A percentile compares a stretch with the other conserved stretches of the same genome.
Conservation (phyloP, 1,140 invertebrate species). For the Drepana arcuata region DNA sequence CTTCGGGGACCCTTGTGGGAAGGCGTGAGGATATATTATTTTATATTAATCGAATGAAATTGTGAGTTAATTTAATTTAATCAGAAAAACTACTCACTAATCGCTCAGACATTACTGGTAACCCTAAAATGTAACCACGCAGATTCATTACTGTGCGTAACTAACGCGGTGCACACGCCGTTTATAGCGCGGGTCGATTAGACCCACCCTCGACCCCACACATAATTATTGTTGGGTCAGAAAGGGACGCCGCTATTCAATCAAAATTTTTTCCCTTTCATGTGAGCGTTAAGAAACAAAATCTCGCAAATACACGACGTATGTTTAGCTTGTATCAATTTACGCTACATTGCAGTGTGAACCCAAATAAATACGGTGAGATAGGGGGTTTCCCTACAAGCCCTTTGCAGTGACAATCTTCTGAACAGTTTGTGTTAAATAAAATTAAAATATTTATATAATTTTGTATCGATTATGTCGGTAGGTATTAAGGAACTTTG, state of each 20-base stretch:
- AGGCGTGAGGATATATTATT: too few relatives aligned
- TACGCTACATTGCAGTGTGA: conserved; percentile 39
- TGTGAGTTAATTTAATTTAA: too few relatives aligned
- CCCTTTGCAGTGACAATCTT: too few relatives aligned
- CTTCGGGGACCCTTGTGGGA: too few relatives aligned
- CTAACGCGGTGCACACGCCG: conserved; percentile 48
- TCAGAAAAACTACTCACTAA: conserved; percentile 47
- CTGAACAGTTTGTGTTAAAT: too few relatives aligned
- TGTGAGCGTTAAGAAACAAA: conserved; percentile 12
- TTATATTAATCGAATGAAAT: too few relatives aligned
- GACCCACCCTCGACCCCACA: conserved; percentile 26
- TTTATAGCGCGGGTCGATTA: conserved; percentile 45
- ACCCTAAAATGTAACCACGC: conserved; percentile 43
- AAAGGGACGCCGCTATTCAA: conserved; percentile 11
- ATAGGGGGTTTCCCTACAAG: too few relatives aligned
- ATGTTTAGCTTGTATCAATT: conserved; percentile 41
- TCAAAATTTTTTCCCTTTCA: conserved; percentile 8
- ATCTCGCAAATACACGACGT: conserved; percentile 21
- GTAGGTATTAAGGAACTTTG: too few relatives aligned
- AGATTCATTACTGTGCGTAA: conserved; percentile 52
- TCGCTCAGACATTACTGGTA: conserved; percentile 28
- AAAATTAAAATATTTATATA: too few relatives aligned
- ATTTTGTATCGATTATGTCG: too few relatives aligned
- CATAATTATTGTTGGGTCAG: conserved; percentile 10
- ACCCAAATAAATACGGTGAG: too few relatives aligned